Evolutionary conservation across 2,888 invertebrate genomes (phyloP).

Genomic region (Chrysopilus asiliformis): DNA sequence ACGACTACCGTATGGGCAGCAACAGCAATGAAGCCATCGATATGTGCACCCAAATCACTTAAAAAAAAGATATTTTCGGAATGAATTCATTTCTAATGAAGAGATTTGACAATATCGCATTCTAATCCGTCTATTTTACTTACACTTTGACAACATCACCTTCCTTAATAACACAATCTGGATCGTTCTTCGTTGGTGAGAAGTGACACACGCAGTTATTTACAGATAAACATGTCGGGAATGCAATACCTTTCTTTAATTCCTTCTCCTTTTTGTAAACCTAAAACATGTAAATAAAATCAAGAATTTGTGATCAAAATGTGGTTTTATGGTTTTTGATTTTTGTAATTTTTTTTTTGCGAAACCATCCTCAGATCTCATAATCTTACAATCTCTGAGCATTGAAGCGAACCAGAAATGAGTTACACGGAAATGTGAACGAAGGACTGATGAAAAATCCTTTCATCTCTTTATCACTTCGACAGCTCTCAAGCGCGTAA

Average conservation of each 20-base stretch:
- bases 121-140: constrained; percentile 35
- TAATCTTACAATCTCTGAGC: constrained; percentile 35
- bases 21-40: constrained; percentile 97
- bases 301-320: neutral
- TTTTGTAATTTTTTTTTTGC: neutral
- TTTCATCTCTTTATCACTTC: neutral
- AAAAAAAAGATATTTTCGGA: too few relatives aligned
- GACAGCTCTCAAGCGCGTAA: constrained; percentile 27
- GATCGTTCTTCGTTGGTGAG: constrained; percentile 89
- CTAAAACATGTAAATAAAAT: constrained; percentile 17
- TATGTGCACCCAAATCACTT: constrained; percentile 94
- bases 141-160: constrained; percentile 97
- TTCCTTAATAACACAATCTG: constrained; percentile 69
- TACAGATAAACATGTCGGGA: constrained; percentile 95
- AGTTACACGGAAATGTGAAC: constrained; percentile 4
- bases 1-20: constrained; percentile 92
- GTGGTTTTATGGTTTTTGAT: neutral
- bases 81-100: constrained; percentile 3
- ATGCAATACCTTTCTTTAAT: constrained; percentile 94
- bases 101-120: neutral
- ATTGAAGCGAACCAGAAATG: constrained; percentile 11
- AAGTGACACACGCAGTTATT: constrained; percentile 99
- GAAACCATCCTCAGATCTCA: constrained; percentile 34
- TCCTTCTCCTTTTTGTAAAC: constrained; percentile 95
- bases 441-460: constrained; percentile 2